phyloP scores from a whole-genome alignment of 2,888 invertebrate genomes.

The Dicyrtomina minuta region DNA sequence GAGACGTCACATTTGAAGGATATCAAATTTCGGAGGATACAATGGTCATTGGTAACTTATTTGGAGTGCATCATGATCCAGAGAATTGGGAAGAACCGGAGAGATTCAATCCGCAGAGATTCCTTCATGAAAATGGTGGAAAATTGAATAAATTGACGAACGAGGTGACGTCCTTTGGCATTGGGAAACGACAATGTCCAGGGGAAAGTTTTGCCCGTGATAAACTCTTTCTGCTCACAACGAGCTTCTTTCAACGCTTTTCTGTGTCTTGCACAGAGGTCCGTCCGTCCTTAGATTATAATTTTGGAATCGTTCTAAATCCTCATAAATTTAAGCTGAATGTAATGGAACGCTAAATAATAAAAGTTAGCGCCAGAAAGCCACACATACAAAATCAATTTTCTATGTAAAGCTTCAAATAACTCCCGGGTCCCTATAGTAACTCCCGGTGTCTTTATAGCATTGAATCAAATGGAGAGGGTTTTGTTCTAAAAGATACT shows the following conservation, averaged over 20 bases:
- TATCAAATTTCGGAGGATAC: slow-evolving; percentile 42
- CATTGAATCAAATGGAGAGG: too few relatives aligned
- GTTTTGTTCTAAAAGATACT: too few relatives aligned
- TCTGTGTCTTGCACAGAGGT: slow-evolving; percentile 6
- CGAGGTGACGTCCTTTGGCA: slow-evolving; percentile 41
- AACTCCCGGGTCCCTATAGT: too few relatives aligned
- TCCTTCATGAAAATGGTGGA: slow-evolving; percentile 24
- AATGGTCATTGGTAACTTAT: slow-evolving; percentile 37
- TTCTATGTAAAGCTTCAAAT: too few relatives aligned
- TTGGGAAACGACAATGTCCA: slow-evolving; percentile 41
- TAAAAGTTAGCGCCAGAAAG: too few relatives aligned
- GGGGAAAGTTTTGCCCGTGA: slow-evolving; percentile 40
- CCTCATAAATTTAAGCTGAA: too few relatives aligned
- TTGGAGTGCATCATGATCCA: slow-evolving; percentile 38
- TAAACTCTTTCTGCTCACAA: slow-evolving; percentile 37
- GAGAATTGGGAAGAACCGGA: slow-evolving; percentile 36
- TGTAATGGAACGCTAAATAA: too few relatives aligned
- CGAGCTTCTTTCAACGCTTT: slow-evolving; percentile 41
- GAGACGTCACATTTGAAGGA: slow-evolving; percentile 29
- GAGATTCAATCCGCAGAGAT: slow-evolving; percentile 40
- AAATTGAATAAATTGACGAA: slow-evolving; percentile 26
- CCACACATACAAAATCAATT: too few relatives aligned
- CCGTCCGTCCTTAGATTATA: too few relatives aligned
- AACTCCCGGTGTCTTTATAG: too few relatives aligned
- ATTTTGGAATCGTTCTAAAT: too few relatives aligned